phyloP scores from a whole-genome alignment of 2,113 vertebrate species.

The Bufo gargarizans region DNA sequence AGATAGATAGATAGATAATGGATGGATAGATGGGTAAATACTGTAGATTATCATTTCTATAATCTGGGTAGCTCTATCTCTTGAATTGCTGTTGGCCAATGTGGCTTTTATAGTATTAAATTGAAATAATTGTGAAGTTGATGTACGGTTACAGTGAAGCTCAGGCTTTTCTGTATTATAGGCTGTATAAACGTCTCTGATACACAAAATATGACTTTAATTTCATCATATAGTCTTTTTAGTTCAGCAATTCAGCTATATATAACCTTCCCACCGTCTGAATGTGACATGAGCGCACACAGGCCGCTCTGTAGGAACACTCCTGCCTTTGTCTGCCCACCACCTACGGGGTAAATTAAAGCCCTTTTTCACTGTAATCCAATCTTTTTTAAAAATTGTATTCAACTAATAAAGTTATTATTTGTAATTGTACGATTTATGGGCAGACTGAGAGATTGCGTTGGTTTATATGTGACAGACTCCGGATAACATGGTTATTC shows the following conservation, averaged over 20 bases:
- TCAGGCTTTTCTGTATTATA: background rate
- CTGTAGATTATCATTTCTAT: no score
- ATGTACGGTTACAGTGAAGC: background rate
- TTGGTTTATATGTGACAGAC: slow-evolving; percentile 87
- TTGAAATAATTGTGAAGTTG: background rate
- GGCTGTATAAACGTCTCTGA: background rate
- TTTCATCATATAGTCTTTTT: background rate
- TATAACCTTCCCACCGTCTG: background rate
- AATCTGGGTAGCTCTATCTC: background rate
- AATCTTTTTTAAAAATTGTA: slow-evolving; percentile 81
- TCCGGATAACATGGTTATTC: slow-evolving; percentile 81
- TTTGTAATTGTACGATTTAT: slow-evolving; percentile 90
- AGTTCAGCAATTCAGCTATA: background rate
- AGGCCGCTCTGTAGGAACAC: slow-evolving; percentile 21
- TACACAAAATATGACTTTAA: background rate
- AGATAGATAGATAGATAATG: no score
- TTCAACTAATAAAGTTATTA: slow-evolving; percentile 86
- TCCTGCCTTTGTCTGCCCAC: slow-evolving; percentile 75
- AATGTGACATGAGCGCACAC: background rate
- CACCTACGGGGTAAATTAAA: slow-evolving; percentile 82
- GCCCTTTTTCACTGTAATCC: slow-evolving; percentile 82
- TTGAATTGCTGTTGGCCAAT: background rate
- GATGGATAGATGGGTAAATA: no score
- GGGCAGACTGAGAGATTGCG: slow-evolving; percentile 79
- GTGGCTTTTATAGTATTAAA: background rate